Base-by-base conservation (phyloP, 2,888 invertebrate genomes). In the Bibio marci region DNA sequence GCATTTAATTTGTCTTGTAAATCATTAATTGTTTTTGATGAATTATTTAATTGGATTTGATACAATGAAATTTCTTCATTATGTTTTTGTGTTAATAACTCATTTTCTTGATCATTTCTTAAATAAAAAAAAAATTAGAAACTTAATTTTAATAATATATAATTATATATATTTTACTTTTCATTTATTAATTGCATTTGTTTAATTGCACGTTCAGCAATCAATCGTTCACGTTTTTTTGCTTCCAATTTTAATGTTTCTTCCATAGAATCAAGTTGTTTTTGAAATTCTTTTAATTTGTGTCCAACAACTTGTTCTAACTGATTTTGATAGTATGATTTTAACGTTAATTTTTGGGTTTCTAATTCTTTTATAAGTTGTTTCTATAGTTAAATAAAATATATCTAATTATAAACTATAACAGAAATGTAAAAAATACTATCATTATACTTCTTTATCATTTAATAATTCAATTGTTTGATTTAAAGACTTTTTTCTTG, bases 291-390 rank as follows among this genome's bases (percentile, higher is more conserved):
- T 48, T 72, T 72, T 41, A 85, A 62, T 53, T 86, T 86, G 39
- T 69, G 69, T 41, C 76, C 64, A 14, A 86, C 83, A 0, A 83
- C 78, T 36, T 74, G 70, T 49, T 86, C 85, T 11, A 86, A 65
- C 59, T 86, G 85, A 46, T 76, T 74, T 58, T 86, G 86, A 52
- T 85, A 86, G 53, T 80, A 76, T 28, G 70, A 66, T 48, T 79
- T 75, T 13, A 85, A 58, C 43, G 82, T 78, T 11, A 65, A 58
- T 52, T 77, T 76, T 46, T 75, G 76, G 2, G 69, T 59, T 43
- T 74, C 71, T 1, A 71, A 55, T 38, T 76, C 73, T 32, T 56
- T 60, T 45, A 72, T 70, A 2, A 71, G 52, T 2, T 53, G 53
- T 17, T 63, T 59, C 72, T 73, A 50, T 54, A 59, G 62, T 41